Percentiles rank a stretch among this genome's conserved stretches.
phyloP scores from a whole-genome alignment of 2,888 invertebrate genomes.

The Chaetogeoica ovagalla region DNA sequence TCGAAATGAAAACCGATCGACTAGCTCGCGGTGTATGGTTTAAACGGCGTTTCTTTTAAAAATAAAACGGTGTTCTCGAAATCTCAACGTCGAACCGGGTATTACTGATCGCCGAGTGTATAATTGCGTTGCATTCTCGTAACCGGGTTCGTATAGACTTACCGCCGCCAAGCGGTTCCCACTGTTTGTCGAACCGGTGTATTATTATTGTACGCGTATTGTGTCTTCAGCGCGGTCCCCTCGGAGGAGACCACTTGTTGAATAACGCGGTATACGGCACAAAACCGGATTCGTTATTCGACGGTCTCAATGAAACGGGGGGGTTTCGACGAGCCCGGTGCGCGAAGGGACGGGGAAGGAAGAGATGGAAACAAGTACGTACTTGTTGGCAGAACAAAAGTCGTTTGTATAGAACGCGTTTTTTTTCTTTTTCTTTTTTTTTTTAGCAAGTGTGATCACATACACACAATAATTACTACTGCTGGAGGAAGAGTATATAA shows the following conservation, averaged over 20 bases:
- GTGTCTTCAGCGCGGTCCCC: background rate
- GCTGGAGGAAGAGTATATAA: too few relatives aligned
- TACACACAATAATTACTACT: too few relatives aligned
- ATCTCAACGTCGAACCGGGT: conserved; percentile 5
- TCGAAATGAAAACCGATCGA: too few relatives aligned
- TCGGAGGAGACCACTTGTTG: conserved; percentile 41
- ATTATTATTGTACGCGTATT: background rate
- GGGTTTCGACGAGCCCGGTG: too few relatives aligned
- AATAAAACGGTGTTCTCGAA: background rate
- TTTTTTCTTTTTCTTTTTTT: conserved; percentile 28
- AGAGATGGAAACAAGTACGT: conserved; percentile 11
- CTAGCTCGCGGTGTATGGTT: too few relatives aligned
- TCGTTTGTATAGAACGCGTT: conserved; percentile 7
- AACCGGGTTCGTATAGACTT: background rate
- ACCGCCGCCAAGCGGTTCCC: conserved; percentile 21
- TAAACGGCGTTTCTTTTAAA: too few relatives aligned
- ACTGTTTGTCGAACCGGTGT: conserved; percentile 17
- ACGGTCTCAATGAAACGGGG: conserved; percentile 33
- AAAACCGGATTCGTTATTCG: conserved; percentile 35
- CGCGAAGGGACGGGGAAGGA: background rate
- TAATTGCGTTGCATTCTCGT: conserved; percentile 12
- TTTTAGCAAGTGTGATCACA: conserved; percentile 32
- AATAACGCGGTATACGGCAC: background rate
- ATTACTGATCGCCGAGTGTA: background rate
- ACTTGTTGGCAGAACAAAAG: conserved; percentile 18